Conservation (phyloP, 2,888 invertebrate genomes). For the Rhagophthalmus giganteus region DNA sequence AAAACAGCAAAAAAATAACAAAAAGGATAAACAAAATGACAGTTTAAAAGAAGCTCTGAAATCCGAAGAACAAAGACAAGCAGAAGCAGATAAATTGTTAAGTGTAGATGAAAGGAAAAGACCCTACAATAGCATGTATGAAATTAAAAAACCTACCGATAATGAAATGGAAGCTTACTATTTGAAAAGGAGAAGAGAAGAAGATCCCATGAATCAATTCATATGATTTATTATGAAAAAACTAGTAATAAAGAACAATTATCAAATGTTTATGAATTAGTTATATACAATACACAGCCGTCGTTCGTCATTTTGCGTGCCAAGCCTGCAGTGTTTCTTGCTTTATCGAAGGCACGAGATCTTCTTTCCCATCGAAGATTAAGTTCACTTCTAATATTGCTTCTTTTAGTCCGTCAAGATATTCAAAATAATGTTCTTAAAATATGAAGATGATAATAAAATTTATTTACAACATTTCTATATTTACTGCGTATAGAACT, state of each 20-base stretch:
- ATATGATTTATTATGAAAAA: slow-evolving; percentile 30
- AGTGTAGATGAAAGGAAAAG: slow-evolving; percentile 86
- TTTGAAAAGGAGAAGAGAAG: slow-evolving; percentile 79
- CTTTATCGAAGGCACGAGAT: slow-evolving; percentile 66
- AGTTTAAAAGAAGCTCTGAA: slow-evolving; percentile 67
- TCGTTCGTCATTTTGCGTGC: slow-evolving; percentile 62
- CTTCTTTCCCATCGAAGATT: slow-evolving; percentile 62
- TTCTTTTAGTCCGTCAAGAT: slow-evolving; percentile 59
- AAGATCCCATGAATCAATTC: slow-evolving; percentile 90
- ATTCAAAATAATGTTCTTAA: slow-evolving; percentile 60
- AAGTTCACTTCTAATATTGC: slow-evolving; percentile 62
- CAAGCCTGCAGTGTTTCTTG: slow-evolving; percentile 63
- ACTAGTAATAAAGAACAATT: not conserved
- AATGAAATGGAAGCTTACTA: slow-evolving; percentile 93
- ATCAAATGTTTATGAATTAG: slow-evolving; percentile 40
- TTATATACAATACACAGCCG: slow-evolving; percentile 60
- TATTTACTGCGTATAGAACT: slow-evolving; percentile 19
- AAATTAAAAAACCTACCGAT: slow-evolving; percentile 81
- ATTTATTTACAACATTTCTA: not conserved
- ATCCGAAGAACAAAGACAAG: slow-evolving; percentile 65
- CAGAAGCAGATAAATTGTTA: slow-evolving; percentile 66
- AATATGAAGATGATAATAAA: slow-evolving; percentile 35
- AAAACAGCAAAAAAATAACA: slow-evolving; percentile 47
- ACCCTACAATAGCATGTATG: slow-evolving; percentile 89
- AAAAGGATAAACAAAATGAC: slow-evolving; percentile 56